These are phyloP conservation scores for Anastatus disparis DNA, from an alignment of 1,140 invertebrate species.

Conservation along the genomic window DNA sequence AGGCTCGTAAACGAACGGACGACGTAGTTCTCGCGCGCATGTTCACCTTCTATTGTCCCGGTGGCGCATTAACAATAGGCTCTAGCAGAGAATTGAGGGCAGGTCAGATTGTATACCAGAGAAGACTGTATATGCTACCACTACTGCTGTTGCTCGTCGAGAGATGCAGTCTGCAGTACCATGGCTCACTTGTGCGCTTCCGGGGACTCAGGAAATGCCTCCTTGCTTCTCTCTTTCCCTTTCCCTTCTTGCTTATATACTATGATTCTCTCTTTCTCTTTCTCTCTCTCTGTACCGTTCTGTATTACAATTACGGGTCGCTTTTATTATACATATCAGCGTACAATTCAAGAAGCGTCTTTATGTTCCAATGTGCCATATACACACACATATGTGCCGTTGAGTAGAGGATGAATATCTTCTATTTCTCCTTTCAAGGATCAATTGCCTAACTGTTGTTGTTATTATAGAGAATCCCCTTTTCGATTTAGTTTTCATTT, in stretches of 20 bases:
- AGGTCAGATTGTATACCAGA: conserved; percentile 12
- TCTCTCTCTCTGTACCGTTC: too few species aligned
- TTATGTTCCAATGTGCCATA: background rate
- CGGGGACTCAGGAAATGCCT: conserved; percentile 20
- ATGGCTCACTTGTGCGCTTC: background rate
- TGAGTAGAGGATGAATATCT: conserved; percentile 1
- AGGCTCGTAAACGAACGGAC: background rate
- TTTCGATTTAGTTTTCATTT: background rate
- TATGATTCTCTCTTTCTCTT: too few species aligned
- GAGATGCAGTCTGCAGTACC: too few species aligned
- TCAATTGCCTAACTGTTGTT: conserved; percentile 19
- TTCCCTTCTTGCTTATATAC: too few species aligned
- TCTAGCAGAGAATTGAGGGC: conserved; percentile 6
- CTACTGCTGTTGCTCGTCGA: too few species aligned
- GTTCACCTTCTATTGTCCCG: conserved; percentile 19
- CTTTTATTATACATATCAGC: background rate
- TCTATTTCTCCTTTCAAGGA: conserved; percentile 20
- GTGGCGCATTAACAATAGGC: conserved; percentile 20
- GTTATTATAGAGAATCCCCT: background rate
- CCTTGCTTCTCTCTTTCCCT: background rate
- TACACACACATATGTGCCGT: too few species aligned
- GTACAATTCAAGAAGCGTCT: background rate
- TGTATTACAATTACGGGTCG: background rate
- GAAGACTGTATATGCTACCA: too few species aligned
- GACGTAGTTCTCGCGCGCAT: background rate